These are phyloP conservation scores for Pachypeltis micranthus DNA, from an alignment of 1,140 invertebrate species.

Conservation along the genomic window DNA sequence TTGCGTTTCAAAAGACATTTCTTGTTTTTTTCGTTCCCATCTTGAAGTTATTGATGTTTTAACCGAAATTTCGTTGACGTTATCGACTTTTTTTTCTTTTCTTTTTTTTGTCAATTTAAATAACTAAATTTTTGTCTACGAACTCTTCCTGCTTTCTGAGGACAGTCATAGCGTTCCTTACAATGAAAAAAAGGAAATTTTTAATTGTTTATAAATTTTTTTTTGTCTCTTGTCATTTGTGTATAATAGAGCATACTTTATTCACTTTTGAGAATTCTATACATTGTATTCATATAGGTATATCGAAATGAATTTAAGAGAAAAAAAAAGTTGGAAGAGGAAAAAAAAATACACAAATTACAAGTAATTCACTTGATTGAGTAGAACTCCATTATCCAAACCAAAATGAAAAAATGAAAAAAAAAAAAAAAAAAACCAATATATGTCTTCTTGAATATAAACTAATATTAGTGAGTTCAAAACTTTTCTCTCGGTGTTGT, in stretches of 20 bases:
- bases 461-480: slow-evolving; percentile 18
- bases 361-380: slow-evolving; percentile 15
- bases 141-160: not conserved
- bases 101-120: slow-evolving; percentile 15
- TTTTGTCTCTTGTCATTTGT: slow-evolving; percentile 11
- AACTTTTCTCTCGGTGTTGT: slow-evolving; percentile 19
- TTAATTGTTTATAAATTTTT: not conserved
- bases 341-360: slow-evolving; percentile 19
- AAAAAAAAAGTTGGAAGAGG: too few relatives aligned
- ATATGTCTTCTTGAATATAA: slow-evolving; percentile 19
- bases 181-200: slow-evolving; percentile 10
- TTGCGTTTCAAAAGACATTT: slow-evolving; percentile 6
- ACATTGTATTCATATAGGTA: slow-evolving; percentile 16
- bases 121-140: not conserved
- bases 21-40: not conserved
- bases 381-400: slow-evolving; percentile 13
- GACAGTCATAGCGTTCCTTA: not conserved
- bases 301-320: too few relatives aligned
- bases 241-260: slow-evolving; percentile 21
- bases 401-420: slow-evolving; percentile 7
- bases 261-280: slow-evolving; percentile 17
- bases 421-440: slow-evolving; percentile 4
- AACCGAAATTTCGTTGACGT: too few relatives aligned
- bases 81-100: not conserved
- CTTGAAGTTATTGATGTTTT: not conserved